Conservation (phyloP, 2,888 invertebrate species). For the Lobophora halterata region DNA sequence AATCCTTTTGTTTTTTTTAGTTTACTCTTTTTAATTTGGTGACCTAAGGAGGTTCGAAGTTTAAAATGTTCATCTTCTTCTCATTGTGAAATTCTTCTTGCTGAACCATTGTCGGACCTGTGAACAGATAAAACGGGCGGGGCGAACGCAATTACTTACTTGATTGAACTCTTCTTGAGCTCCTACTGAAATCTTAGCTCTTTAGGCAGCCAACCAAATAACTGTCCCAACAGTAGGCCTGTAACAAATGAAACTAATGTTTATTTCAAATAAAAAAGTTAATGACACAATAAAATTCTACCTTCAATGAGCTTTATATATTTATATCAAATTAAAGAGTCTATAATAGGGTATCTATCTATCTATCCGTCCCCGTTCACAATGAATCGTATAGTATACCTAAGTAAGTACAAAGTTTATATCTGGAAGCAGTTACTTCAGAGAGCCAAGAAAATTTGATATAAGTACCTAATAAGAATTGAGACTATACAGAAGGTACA, state of each 20-base stretch:
- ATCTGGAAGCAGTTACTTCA: no score
- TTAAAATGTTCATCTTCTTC: not conserved
- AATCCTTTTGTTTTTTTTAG: not conserved
- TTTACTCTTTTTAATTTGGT: not conserved
- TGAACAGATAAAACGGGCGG: conserved; percentile 49
- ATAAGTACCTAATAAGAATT: no score
- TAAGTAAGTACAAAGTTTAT: no score
- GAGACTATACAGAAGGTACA: no score
- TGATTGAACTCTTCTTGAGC: conserved; percentile 76
- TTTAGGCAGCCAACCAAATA: conserved; percentile 70
- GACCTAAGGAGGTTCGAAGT: conserved; percentile 6
- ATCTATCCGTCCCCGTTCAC: no score
- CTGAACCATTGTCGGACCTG: conserved; percentile 40
- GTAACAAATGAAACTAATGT: conserved; percentile 50
- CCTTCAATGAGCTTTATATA: no score
- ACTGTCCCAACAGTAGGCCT: conserved; percentile 68
- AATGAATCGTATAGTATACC: no score
- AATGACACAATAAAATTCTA: no score
- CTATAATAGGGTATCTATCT: no score
- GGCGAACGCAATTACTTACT: conserved; percentile 66
- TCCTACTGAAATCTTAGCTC: conserved; percentile 74
- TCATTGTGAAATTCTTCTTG: not conserved
- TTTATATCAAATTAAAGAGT: no score
- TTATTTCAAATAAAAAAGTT: not conserved
- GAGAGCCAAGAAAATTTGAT: no score